Percentiles rank a stretch among this genome's conserved stretches.
phyloP scores from a whole-genome alignment of 1,140 invertebrate species.

The Camponotus vicinus region DNA sequence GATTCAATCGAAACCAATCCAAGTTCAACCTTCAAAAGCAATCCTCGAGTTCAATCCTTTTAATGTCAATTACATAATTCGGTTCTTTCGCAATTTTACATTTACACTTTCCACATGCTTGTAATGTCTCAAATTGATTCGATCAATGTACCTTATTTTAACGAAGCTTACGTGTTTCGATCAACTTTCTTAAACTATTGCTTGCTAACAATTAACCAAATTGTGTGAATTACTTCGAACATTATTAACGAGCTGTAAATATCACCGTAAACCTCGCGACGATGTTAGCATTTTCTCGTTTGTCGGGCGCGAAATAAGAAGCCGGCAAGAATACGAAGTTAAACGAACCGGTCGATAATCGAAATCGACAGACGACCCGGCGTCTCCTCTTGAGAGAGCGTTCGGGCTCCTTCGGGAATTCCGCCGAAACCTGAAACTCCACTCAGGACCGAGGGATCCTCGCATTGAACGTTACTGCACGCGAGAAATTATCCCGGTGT shows the following conservation, averaged over 20 bases:
- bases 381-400: slow-evolving; percentile 18
- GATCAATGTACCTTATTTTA: background rate
- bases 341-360: slow-evolving; percentile 54
- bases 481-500: slow-evolving; percentile 54
- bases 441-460: slow-evolving; percentile 34
- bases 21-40: background rate
- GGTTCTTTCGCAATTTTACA: background rate
- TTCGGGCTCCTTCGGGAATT: slow-evolving; percentile 47
- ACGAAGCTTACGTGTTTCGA: background rate
- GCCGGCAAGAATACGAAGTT: slow-evolving; percentile 41
- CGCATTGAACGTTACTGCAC: slow-evolving; percentile 43
- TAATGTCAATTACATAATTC: slow-evolving; percentile 6
- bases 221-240: background rate
- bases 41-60: background rate
- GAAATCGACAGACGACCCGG: slow-evolving; percentile 53
- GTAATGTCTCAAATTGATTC: background rate
- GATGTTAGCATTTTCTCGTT: slow-evolving; percentile 31
- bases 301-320: slow-evolving; percentile 40
- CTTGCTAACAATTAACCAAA: slow-evolving; percentile 7
- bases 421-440: slow-evolving; percentile 34
- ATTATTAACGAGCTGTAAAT: slow-evolving; percentile 39
- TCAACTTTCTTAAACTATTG: background rate
- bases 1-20: slow-evolving; percentile 14
- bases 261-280: background rate
- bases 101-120: background rate